These are phyloP conservation scores for Mus musculus DNA, from an alignment of 2,113 vertebrate species.

Conservation along the genomic window GRCm39 chr13:90626001-90626500, in stretches of 20 bases:
- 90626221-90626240: not conserved
- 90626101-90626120: slow-evolving; percentile 7
- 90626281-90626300: not conserved
- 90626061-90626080: slow-evolving; percentile 24
- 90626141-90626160: not conserved
- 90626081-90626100: slow-evolving; percentile 2
- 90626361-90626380: not conserved
- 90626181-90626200: not conserved
- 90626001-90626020: not conserved
- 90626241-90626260: not conserved
- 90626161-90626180: not conserved
- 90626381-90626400: not conserved
- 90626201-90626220: not conserved
- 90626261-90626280: not conserved
- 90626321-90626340: not conserved
- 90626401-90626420: not conserved
- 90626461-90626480: not conserved
- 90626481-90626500: not conserved
- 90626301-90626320: not conserved
- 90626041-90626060: not conserved
- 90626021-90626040: not conserved
- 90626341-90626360: not conserved
- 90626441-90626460: not conserved
- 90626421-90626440: not conserved
- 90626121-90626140: not conserved